These are phyloP conservation scores for Vireo griseus DNA, from an alignment of 2,797 vertebrate genomes.

Conservation along the genomic window DNA sequence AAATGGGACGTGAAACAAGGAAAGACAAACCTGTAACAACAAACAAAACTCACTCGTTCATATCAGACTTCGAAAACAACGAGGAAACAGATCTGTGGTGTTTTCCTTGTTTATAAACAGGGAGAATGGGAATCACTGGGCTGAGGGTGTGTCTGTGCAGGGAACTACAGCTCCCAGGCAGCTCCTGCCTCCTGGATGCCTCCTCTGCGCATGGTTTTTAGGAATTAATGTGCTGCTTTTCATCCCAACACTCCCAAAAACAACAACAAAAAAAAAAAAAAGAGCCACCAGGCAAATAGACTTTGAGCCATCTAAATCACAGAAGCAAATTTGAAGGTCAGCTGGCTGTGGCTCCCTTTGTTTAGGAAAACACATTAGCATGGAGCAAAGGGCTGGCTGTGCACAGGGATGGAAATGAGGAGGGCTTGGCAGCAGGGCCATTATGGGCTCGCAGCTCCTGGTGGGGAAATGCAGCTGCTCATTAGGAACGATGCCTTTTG, in stretches of 20 bases:
- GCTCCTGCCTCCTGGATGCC: background rate
- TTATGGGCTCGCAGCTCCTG: slow-evolving; percentile 31
- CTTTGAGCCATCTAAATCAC: background rate
- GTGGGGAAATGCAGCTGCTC: slow-evolving; percentile 69
- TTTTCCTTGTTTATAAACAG: background rate
- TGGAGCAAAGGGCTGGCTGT: slow-evolving; percentile 26
- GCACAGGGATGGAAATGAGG: slow-evolving; percentile 69
- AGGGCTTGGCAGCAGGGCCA: slow-evolving; percentile 42
- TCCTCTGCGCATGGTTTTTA: background rate
- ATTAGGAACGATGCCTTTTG: slow-evolving; percentile 60
- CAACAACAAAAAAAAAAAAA: background rate
- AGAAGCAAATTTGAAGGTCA: slow-evolving; percentile 42
- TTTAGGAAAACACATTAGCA: slow-evolving; percentile 39
- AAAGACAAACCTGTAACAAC: background rate
- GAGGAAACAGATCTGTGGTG: background rate
- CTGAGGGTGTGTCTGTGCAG: background rate
- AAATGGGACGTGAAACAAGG: background rate
- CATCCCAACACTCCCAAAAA: too few relatives aligned
- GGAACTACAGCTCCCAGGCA: slow-evolving; percentile 10
- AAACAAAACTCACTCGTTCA: background rate
- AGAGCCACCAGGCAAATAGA: background rate
- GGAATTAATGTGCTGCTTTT: background rate
- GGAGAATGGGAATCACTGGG: background rate
- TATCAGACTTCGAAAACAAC: background rate
- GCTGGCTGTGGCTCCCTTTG: slow-evolving; percentile 32